phyloP scores from a whole-genome alignment of 2,113 vertebrate species.

The Zosterops borbonicus region DNA sequence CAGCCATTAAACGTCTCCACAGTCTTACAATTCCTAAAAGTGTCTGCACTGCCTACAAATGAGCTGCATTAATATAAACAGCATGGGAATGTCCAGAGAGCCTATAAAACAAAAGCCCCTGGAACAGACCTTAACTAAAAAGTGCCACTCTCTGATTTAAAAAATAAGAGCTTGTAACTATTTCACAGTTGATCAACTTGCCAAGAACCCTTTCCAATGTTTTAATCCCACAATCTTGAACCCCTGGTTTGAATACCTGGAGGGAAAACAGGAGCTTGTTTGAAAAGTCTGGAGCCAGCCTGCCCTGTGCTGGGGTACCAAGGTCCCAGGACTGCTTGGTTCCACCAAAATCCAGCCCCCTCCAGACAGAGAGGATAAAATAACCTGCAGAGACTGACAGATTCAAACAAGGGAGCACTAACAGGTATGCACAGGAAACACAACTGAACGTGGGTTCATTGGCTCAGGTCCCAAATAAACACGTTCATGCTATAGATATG shows the following conservation, averaged over 20 bases:
- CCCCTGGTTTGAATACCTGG: background rate
- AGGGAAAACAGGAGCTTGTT: background rate
- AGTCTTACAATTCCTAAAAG: slow-evolving; percentile 19
- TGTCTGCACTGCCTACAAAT: slow-evolving; percentile 30
- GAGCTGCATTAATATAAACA: slow-evolving; percentile 36
- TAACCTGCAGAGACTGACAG: background rate
- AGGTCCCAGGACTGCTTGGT: background rate
- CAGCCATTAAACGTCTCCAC: slow-evolving; percentile 13
- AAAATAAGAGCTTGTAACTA: background rate
- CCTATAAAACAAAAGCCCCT: background rate
- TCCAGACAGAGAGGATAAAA: background rate
- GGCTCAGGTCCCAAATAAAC: background rate
- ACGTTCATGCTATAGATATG: background rate
- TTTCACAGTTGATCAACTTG: background rate
- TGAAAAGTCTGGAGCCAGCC: background rate
- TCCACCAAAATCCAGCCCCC: background rate
- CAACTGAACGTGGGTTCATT: rapidly evolving
- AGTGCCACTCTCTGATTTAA: background rate
- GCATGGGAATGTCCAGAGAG: background rate
- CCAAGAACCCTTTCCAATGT: background rate
- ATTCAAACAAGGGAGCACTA: background rate
- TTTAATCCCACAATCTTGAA: background rate
- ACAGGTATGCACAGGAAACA: background rate
- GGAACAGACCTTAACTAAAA: background rate
- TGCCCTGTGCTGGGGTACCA: background rate